Evolutionary conservation across 1,140 invertebrate species (phyloP), one percentile per base, ranked within the genome.

Genomic region (Aphidius ervi): DNA sequence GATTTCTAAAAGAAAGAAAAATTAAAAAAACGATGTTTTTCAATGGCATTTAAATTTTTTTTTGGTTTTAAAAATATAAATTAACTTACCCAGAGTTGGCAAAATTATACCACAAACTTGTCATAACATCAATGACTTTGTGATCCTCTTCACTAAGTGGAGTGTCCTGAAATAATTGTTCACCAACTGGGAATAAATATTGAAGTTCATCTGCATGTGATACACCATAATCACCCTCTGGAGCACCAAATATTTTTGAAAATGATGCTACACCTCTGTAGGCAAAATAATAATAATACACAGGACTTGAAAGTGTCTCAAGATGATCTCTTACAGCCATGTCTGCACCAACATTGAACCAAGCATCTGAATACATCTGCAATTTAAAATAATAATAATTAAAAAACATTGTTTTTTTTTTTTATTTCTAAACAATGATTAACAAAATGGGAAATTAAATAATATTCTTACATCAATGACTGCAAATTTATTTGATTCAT

Each of bases 151-250:
- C 65, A 6, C 68, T 82, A 5, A 82, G 69, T 9, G 68, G 64
- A 2, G 68, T 74, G 48, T 83, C 77, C 3, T 78, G 74, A 60
- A 86, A 86, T 4, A 87, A 67, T 57, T 81, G 78, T 57, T 82
- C 79, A 0, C 77, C 79, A 41, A 89, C 83, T 0, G 88, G 88
- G 64, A 91, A 91, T 1, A 90, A 67, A 70, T 88, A 88, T 67
- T 88, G 86, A 20, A 90, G 73, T 56, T 90, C 88, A 64, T 91
- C 88, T 2, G 87, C 87, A 71, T 90, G 88, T 52, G 85, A 86
- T 1, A 88, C 86, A 39, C 88, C 87, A 63, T 87, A 88, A 69
- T 87, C 80, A 9, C 77, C 78, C 9, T 74, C 67, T 3, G 73
- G 69, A 59, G 84, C 86, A 0, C 87, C 87, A 57, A 89, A 90